Evolutionary conservation across 2,113 vertebrate species (phyloP).

Genomic region (Notarius lentiginosus): DNA sequence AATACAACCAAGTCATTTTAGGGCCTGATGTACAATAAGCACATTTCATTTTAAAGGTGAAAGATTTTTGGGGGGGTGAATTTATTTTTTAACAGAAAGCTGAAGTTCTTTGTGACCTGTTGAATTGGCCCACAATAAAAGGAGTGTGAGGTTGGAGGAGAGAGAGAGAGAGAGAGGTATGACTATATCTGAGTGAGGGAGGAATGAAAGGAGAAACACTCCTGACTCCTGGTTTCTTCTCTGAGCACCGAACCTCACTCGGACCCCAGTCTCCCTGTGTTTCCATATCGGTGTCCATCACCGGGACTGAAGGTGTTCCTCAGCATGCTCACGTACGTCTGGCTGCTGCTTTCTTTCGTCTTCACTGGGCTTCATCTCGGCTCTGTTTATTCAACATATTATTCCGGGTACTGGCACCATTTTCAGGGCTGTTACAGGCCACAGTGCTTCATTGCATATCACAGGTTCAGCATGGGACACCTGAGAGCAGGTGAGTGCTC

Average conservation of each 20-base stretch:
- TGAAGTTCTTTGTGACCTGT: neutral
- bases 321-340: slow-evolving; percentile 54
- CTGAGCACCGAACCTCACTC: neutral
- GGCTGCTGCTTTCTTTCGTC: slow-evolving; percentile 64
- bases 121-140: neutral
- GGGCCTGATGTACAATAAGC: too few relatives aligned
- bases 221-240: slow-evolving; percentile 1
- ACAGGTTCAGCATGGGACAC: slow-evolving; percentile 58
- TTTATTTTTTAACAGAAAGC: neutral
- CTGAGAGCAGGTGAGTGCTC: slow-evolving; percentile 73
- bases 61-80: neutral
- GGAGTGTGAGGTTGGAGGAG: neutral
- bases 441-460: slow-evolving; percentile 72
- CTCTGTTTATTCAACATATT: slow-evolving; percentile 62
- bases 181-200: slow-evolving; percentile 10
- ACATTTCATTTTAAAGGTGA: neutral
- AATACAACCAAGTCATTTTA: neutral
- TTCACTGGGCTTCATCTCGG: slow-evolving; percentile 57
- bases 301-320: neutral
- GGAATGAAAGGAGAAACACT: slow-evolving; percentile 27
- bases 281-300: neutral
- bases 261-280: neutral
- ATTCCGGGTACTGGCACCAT: slow-evolving; percentile 69
- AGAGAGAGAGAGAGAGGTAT: slow-evolving; percentile 15
- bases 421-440: slow-evolving; percentile 81